A percentile compares a stretch with the other conserved stretches of the same genome.
Evolutionary conservation across 2,888 invertebrate species (phyloP).

Genomic region (Ichneumoninae sp.): DNA sequence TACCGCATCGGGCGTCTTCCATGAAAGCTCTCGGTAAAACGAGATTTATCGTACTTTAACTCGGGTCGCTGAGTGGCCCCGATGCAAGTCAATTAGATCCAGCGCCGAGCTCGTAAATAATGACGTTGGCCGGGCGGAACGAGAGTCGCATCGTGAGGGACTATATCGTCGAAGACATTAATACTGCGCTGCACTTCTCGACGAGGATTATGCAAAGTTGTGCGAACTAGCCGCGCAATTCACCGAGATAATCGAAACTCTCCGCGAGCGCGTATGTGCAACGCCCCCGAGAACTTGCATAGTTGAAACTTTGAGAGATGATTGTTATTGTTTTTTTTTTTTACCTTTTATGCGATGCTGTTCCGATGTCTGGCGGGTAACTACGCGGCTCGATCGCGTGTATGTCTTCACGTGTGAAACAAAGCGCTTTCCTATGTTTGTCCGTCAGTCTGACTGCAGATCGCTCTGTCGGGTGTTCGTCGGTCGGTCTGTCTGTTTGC

Average conservation of each 20-base stretch:
- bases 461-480: neutral
- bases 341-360: neutral
- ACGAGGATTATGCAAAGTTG: slow-evolving; percentile 18
- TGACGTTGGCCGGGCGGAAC: neutral
- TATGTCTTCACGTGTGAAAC: neutral
- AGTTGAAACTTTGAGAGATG: neutral
- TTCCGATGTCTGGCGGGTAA: neutral
- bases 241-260: neutral
- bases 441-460: neutral
- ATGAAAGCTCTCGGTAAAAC: slow-evolving; percentile 46
- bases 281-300: neutral
- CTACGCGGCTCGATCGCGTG: neutral
- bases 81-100: slow-evolving; percentile 55
- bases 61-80: slow-evolving; percentile 34
- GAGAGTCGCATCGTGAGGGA: slow-evolving; percentile 19
- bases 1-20: slow-evolving; percentile 3
- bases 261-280: neutral
- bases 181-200: slow-evolving; percentile 4
- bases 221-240: neutral
- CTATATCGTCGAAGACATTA: neutral
- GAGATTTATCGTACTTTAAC: slow-evolving; percentile 60
- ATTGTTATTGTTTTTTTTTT: neutral
- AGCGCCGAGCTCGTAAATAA: slow-evolving; percentile 44
- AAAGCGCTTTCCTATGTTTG: neutral
- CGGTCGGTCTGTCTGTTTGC: neutral